Conservation (phyloP, 1,140 invertebrate species). For the Drosophila bocki region DNA sequence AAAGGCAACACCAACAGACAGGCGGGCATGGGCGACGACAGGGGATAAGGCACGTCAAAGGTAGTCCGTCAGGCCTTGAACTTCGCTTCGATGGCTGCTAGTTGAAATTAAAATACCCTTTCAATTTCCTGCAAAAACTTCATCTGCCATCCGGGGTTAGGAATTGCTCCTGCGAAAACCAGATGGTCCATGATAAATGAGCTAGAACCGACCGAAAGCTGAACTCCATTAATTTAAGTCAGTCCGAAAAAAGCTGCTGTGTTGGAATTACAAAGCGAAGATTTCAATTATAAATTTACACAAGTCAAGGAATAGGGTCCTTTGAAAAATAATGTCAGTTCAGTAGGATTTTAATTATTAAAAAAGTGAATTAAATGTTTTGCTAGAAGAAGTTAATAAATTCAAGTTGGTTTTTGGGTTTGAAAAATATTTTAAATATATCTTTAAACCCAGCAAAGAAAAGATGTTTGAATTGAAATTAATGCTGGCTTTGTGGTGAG, state of each 20-base stretch:
- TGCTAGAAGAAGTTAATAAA: too few species aligned
- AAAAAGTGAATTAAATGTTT: neutral
- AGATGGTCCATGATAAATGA: conserved; percentile 43
- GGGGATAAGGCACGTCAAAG: conserved; percentile 17
- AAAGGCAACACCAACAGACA: conserved; percentile 50
- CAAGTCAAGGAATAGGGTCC: neutral
- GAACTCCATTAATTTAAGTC: conserved; percentile 39
- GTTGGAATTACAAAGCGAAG: conserved; percentile 10
- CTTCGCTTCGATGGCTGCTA: conserved; percentile 21
- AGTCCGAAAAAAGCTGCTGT: conserved; percentile 6
- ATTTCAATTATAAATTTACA: conserved; percentile 28
- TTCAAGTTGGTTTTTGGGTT: neutral
- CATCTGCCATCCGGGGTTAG: conserved; percentile 3
- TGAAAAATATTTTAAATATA: neutral
- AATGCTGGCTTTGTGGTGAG: too few species aligned
- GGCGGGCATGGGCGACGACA: neutral
- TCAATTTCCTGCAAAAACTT: conserved; percentile 17
- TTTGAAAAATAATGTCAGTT: neutral
- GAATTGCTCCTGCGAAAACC: conserved; percentile 5
- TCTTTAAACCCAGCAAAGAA: too few species aligned
- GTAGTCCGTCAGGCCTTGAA: conserved; percentile 49
- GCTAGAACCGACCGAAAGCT: conserved; percentile 12
- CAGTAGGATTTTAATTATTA: neutral
- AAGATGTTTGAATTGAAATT: too few species aligned
- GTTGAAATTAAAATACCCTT: conserved; percentile 22